phyloP scores from a whole-genome alignment of 2,113 vertebrate genomes.

The Arenaria interpres region DNA sequence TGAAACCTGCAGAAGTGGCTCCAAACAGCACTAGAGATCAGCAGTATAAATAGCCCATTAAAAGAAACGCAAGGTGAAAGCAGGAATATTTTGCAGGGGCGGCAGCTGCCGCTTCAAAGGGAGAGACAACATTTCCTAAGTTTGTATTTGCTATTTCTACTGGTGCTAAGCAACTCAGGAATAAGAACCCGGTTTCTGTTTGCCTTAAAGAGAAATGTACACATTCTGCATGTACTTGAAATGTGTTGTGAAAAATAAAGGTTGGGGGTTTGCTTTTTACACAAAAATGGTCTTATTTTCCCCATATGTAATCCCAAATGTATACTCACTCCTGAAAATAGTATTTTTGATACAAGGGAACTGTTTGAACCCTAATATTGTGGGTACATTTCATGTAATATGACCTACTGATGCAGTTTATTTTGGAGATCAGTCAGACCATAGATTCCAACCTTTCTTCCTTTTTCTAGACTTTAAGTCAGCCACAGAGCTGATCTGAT shows the following conservation, averaged over 20 bases:
- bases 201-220: slow-evolving; percentile 68
- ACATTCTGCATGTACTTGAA: slow-evolving; percentile 33
- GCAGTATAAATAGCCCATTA: not conserved
- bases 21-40: not conserved
- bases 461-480: not conserved
- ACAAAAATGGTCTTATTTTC: not conserved
- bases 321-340: not conserved
- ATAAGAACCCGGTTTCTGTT: slow-evolving; percentile 37
- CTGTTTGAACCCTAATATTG: not conserved
- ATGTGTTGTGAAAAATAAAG: slow-evolving; percentile 60
- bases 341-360: not conserved
- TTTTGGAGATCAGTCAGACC: not conserved
- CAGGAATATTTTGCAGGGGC: not conserved
- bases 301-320: not conserved
- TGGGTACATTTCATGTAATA: not conserved
- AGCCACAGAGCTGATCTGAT: not conserved
- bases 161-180: slow-evolving; percentile 64
- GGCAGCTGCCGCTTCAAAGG: not conserved
- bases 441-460: not conserved
- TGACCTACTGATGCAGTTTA: not conserved
- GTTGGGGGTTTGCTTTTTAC: not conserved
- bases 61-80: not conserved
- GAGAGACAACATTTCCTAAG: not conserved
- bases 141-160: slow-evolving; percentile 23
- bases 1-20: not conserved